Evolutionary conservation across 1,140 invertebrate genomes (phyloP), one percentile per base, ranked within the genome.

Genomic region (Drosophila suzukii): DNA sequence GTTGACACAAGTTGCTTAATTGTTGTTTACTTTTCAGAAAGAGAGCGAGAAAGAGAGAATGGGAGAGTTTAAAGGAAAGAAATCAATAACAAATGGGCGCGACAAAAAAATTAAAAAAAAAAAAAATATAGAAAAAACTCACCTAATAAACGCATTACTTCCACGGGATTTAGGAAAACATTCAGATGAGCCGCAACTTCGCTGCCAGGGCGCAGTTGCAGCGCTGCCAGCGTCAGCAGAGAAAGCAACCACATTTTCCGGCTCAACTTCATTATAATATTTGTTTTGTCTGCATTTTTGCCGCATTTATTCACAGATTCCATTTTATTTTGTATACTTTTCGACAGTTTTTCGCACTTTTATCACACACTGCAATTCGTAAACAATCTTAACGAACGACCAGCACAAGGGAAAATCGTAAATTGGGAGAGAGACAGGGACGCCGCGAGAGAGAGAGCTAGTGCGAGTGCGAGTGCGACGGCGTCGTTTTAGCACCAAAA

Each of bases 141-240:
- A 93, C 93, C 93, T 68, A 93, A 67, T 73, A 93, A 75, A 59
- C 91, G 78, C 91, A 91, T 93, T 38, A 93, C 92, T 73, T 93
- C 93, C 59, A 92, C 91, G 15, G 91, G 85, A 83, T 92, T 93
- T 24, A 93, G 78, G 50, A 92, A 93, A 17, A 93, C 77, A 85
- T 93, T 93, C 50, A 93, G 70, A 76, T 93, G 88, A 10, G 67
- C 91, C n/a, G 78, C 58, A n/a, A 81, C 78, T 12, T 75, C 67
- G 59, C 57, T 76, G 61, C 61, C 56, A 17, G 71, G 27, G n/a
- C 47, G 58, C 57, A 75, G 60, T 46, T 91, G 54, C 63, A 90
- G 65, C 58, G 73, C 65, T 41, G 73, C 46, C 41, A 88, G 49
- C 68, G 74, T 51, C 36, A 84, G 44, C 55, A 88, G 63, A 8